Evolutionary conservation across 2,113 vertebrate genomes (phyloP), one percentile per base, ranked within the genome.

Genomic region (Gallinago undulata): DNA sequence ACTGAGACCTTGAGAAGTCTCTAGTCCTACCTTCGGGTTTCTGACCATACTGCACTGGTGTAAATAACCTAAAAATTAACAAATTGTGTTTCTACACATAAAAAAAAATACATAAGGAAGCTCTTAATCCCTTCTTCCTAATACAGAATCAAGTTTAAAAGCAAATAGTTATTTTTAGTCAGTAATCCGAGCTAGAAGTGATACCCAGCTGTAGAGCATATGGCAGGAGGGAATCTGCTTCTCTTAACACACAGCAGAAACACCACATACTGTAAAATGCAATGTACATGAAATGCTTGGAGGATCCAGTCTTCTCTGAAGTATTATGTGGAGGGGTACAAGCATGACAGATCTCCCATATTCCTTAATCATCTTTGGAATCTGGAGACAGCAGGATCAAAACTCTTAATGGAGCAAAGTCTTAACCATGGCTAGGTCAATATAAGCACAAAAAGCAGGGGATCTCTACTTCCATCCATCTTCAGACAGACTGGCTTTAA

Each of bases 1-100:
- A 94, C 45, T 96, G 97, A 79, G 96, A 90, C 78, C 96, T 97
- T 55, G 98, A 96, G 72, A 99, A 96, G 33, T 97, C 70, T 84
- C 98, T 97, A 3, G 98, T 98, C n/a, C 98, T 98, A 8, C 99
- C 99, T 90, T 99, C 98, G 3, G 98, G 98, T 90, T 99, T 99
- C 73, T 99, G 98, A 45, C 99, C 99, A 8, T 99, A 99, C 69
- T 98, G 98, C 70, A 99, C 99, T 3, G 98, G 98, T 94, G 99
- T 98, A 90, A 99, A 99, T 96, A 99, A 98, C 97, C 99, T 99
- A 53, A 57, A 86, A 6, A 72, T 35, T 27, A 83, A 77, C 41
- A 77, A 57, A 53, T 51, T 1, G 1, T 14, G 35, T 37, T 63
- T 63, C 45, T 67, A 24, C 35, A 31, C 27, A 59, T n/a, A 63